Percentiles rank a stretch among this genome's conserved stretches.
phyloP scores from a whole-genome alignment of 1,140 invertebrate genomes.

The Odontomachus brunneus region DNA sequence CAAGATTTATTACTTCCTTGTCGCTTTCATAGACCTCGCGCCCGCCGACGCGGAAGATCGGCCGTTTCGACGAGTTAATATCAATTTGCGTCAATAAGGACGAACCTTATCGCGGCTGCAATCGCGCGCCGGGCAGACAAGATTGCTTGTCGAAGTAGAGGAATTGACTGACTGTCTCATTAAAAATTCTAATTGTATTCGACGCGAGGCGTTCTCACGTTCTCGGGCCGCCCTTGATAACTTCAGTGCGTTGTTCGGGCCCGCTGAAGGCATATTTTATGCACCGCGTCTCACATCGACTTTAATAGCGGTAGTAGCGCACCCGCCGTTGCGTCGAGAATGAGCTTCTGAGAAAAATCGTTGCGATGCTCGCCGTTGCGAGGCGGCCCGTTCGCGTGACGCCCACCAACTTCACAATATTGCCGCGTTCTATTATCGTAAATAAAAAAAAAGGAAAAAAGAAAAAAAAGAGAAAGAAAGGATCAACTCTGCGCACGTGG shows the following conservation, averaged over 20 bases:
- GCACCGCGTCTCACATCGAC: neutral
- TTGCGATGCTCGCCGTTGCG: conserved; percentile 14
- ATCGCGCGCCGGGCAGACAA: neutral
- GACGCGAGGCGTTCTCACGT: neutral
- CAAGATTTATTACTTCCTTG: conserved; percentile 54
- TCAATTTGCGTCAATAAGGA: conserved; percentile 43
- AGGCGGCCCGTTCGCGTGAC: conserved; percentile 24
- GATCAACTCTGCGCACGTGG: neutral
- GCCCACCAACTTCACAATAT: conserved; percentile 25
- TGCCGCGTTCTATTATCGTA: conserved; percentile 14
- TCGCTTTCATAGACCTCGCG: conserved; percentile 23
- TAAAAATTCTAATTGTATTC: conserved; percentile 10
- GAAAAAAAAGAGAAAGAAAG: neutral
- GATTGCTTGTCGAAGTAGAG: neutral
- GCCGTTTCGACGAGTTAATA: conserved; percentile 42
- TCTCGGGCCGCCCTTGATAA: neutral
- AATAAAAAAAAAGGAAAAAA: neutral
- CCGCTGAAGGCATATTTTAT: neutral
- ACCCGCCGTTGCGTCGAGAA: neutral
- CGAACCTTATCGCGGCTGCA: conserved; percentile 18
- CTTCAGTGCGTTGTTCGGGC: neutral
- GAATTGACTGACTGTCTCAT: neutral
- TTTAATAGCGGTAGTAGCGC: conserved; percentile 6
- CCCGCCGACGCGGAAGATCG: conserved; percentile 5
- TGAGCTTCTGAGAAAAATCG: conserved; percentile 34